These are phyloP conservation scores for Archips crataeganus DNA, from an alignment of 2,888 invertebrate species.

Conservation along the genomic window DNA sequence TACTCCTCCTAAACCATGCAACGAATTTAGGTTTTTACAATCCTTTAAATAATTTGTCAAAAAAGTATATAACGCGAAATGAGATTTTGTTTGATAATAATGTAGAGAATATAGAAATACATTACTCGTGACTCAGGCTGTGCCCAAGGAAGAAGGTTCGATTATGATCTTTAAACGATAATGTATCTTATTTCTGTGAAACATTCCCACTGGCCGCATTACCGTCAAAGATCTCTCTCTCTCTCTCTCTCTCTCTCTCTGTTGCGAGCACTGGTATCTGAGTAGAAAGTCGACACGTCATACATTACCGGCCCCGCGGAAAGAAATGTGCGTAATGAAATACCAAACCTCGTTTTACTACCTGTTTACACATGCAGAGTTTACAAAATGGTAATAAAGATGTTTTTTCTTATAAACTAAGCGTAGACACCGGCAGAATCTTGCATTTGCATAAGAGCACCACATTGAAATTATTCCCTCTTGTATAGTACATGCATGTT, in stretches of 20 bases:
- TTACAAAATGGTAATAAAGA: background rate
- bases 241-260: slow-evolving; percentile 58
- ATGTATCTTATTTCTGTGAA: slow-evolving; percentile 33
- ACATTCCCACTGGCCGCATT: slow-evolving; percentile 53
- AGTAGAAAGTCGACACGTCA: slow-evolving; percentile 29
- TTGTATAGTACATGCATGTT: too few species aligned
- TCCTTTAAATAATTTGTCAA: too few species aligned
- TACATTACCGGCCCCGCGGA: slow-evolving; percentile 15
- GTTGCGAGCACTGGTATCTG: slow-evolving; percentile 53
- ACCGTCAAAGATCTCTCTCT: slow-evolving; percentile 56
- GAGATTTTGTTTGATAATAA: too few species aligned
- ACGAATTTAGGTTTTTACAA: too few species aligned
- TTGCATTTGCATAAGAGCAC: too few species aligned
- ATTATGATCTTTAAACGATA: slow-evolving; percentile 16
- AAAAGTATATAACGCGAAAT: too few species aligned
- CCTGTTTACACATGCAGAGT: slow-evolving; percentile 10
- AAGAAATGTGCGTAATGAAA: slow-evolving; percentile 34
- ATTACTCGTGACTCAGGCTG: too few species aligned
- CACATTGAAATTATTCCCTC: too few species aligned
- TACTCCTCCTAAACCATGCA: too few species aligned
- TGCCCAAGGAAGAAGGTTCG: background rate
- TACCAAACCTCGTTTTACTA: slow-evolving; percentile 8
- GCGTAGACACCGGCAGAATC: too few species aligned
- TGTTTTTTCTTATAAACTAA: too few species aligned
- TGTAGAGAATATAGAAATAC: too few species aligned